These are phyloP conservation scores for Synanthedon andrenaeformis DNA, from an alignment of 2,888 invertebrate genomes.

Conservation along the genomic window DNA sequence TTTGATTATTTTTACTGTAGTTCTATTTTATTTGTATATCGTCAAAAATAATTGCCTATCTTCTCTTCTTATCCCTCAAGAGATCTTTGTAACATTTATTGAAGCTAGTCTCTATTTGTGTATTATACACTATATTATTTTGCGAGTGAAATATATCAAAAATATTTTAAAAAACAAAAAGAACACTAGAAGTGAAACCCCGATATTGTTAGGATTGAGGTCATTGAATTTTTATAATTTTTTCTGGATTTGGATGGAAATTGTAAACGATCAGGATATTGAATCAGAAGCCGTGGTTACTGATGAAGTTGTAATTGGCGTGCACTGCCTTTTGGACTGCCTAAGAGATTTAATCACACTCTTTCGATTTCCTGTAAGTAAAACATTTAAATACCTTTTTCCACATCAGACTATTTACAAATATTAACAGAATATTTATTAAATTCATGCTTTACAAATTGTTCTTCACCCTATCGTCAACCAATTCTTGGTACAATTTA, in stretches of 20 bases:
- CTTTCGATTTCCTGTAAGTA: neutral
- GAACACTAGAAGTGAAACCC: too few species aligned
- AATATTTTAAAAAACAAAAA: conserved; percentile 11
- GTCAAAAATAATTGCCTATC: neutral
- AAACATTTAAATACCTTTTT: neutral
- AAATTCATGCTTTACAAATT: too few species aligned
- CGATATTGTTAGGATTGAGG: too few species aligned
- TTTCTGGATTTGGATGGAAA: neutral
- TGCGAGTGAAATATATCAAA: conserved; percentile 27
- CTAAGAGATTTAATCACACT: neutral
- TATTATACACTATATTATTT: conserved; percentile 21
- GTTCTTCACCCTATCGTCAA: too few species aligned
- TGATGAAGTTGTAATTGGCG: neutral
- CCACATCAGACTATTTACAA: neutral
- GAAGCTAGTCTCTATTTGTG: conserved; percentile 22
- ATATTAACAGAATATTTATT: neutral
- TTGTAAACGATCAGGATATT: neutral
- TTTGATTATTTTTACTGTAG: neutral
- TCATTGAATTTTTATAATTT: too few species aligned
- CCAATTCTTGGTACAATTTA: too few species aligned
- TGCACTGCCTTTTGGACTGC: neutral
- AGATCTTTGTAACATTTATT: conserved; percentile 1
- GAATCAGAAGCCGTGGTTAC: neutral
- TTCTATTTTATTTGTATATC: neutral
- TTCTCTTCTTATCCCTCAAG: neutral